Conservation (phyloP, 2,113 vertebrate genomes). For the Microtus oregoni region DNA sequence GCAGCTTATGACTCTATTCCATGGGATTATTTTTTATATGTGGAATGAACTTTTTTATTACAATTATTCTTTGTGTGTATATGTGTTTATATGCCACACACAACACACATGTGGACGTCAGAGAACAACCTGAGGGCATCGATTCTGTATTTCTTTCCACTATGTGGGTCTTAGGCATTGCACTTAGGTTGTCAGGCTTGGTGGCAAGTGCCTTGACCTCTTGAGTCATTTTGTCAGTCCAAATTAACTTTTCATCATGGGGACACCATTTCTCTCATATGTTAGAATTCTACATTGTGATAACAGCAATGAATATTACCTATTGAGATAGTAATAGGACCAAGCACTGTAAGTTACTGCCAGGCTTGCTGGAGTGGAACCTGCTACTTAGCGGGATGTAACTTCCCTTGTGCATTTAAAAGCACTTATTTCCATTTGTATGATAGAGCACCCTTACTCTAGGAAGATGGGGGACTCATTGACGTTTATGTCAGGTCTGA, state of each 20-base stretch:
- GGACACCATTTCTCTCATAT: background rate
- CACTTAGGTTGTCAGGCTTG: background rate
- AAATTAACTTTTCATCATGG: constrained; percentile 14
- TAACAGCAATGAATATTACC: background rate
- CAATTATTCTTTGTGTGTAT: background rate
- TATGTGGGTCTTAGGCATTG: too few species aligned
- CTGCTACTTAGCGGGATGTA: background rate
- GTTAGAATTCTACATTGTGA: background rate
- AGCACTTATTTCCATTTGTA: constrained; percentile 4
- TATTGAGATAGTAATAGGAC: constrained; percentile 26
- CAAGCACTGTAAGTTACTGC: background rate
- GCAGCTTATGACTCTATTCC: background rate
- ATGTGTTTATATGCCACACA: too few species aligned
- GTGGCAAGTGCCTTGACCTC: background rate
- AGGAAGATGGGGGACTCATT: background rate
- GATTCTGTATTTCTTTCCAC: background rate
- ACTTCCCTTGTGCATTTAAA: background rate
- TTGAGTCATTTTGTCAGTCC: background rate
- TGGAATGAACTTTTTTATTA: background rate
- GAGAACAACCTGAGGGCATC: background rate
- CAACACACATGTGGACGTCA: background rate
- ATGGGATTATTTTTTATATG: background rate
- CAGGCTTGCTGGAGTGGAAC: background rate
- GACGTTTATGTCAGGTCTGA: background rate
- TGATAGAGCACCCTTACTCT: background rate